Percentiles rank a stretch among this genome's conserved stretches.
Evolutionary conservation across 2,797 vertebrate species (phyloP).

Genomic region (Hyperoplus lanceolatus): DNA sequence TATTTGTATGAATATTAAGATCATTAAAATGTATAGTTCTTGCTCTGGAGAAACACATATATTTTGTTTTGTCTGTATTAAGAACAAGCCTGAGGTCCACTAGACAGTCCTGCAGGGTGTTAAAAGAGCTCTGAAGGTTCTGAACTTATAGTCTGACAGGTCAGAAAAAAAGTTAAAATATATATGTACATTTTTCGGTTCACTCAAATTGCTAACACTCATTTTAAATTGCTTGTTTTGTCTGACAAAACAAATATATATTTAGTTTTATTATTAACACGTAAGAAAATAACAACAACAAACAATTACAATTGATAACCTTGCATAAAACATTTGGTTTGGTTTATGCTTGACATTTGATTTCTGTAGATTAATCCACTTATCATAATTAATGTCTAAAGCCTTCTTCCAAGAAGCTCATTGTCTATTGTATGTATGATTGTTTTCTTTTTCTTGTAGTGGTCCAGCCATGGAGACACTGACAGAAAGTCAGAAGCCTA

Average conservation of each 20-base stretch:
- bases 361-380: neutral
- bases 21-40: no score
- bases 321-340: neutral
- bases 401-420: neutral
- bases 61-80: no score
- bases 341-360: neutral
- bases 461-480: slow-evolving; percentile 63
- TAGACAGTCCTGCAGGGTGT: no score
- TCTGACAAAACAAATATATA: neutral
- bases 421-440: neutral
- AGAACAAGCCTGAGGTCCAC: no score
- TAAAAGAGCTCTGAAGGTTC: no score
- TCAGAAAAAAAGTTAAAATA: neutral
- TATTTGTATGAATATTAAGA: no score
- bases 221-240: neutral
- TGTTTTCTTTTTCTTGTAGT: slow-evolving; percentile 26
- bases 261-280: neutral
- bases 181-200: neutral
- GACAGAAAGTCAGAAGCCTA: slow-evolving; percentile 18
- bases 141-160: neutral
- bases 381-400: neutral
- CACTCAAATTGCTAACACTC: neutral
- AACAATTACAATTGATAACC: no score
- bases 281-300: neutral
- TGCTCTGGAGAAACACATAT: no score